Percentiles rank a stretch among this genome's conserved stretches.
Evolutionary conservation across 2,797 vertebrate genomes (phyloP).

Genomic region (Cyclura pinguis): DNA sequence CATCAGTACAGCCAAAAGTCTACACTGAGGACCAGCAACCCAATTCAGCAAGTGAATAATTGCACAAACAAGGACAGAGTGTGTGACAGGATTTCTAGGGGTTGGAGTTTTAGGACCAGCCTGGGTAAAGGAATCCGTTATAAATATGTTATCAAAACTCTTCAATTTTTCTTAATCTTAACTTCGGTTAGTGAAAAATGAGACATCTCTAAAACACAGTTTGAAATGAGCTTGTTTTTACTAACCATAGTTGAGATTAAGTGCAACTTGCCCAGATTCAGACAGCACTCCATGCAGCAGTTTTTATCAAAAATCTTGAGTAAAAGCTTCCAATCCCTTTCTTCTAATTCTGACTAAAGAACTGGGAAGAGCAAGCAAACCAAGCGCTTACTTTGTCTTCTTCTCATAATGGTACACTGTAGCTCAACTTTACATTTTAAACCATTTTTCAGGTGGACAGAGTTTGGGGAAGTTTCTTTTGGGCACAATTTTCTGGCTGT

Average conservation of each 20-base stretch:
- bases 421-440: too few relatives aligned
- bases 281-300: not conserved
- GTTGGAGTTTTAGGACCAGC: too few relatives aligned
- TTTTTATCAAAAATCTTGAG: not conserved
- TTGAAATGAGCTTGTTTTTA: not conserved
- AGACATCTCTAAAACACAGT: not conserved
- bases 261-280: not conserved
- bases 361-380: not conserved
- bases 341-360: not conserved
- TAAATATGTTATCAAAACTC: not conserved
- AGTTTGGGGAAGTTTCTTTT: too few relatives aligned
- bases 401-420: not conserved
- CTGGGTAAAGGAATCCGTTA: too few relatives aligned
- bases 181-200: not conserved
- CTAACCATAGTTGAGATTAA: not conserved
- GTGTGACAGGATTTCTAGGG: too few relatives aligned
- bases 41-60: too few relatives aligned
- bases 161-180: not conserved
- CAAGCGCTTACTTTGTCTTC: not conserved
- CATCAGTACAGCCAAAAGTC: too few relatives aligned
- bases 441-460: too few relatives aligned
- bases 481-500: too few relatives aligned
- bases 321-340: not conserved
- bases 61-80: too few relatives aligned
- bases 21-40: too few relatives aligned